Conservation (phyloP, 2,113 vertebrate genomes). For the Hyperopisus bebe region DNA sequence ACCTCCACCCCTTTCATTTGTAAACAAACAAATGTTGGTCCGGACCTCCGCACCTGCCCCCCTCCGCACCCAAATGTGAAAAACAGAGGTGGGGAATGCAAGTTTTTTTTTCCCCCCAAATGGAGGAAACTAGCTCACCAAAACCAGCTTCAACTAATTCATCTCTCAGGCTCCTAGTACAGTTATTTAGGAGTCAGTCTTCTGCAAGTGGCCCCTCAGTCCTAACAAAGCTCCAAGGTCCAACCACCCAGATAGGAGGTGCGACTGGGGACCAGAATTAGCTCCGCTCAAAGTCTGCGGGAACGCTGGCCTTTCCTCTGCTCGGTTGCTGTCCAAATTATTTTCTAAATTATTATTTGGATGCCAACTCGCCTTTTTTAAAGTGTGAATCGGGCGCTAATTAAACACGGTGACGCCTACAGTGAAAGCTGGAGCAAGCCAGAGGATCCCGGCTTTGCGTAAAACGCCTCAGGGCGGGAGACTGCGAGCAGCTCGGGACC, state of each 20-base stretch:
- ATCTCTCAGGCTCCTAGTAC: neutral
- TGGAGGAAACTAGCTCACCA: neutral
- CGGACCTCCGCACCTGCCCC: neutral
- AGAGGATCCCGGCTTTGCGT: neutral
- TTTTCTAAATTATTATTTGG: constrained; percentile 1
- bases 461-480: neutral
- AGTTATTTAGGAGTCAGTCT: neutral
- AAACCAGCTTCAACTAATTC: neutral
- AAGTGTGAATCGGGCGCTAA: neutral
- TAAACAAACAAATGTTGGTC: neutral
- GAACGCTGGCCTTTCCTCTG: neutral
- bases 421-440: neutral
- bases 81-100: neutral
- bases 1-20: neutral
- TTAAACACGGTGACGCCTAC: neutral
- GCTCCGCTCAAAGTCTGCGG: neutral
- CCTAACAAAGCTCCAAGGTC: neutral
- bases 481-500: neutral
- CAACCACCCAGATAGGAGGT: neutral
- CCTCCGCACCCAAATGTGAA: neutral
- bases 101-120: neutral
- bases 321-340: neutral
- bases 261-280: neutral
- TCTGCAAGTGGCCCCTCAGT: neutral
- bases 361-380: neutral